Evolutionary conservation across 2,888 invertebrate genomes (phyloP).

Genomic region (Phaedon cochleariae): DNA sequence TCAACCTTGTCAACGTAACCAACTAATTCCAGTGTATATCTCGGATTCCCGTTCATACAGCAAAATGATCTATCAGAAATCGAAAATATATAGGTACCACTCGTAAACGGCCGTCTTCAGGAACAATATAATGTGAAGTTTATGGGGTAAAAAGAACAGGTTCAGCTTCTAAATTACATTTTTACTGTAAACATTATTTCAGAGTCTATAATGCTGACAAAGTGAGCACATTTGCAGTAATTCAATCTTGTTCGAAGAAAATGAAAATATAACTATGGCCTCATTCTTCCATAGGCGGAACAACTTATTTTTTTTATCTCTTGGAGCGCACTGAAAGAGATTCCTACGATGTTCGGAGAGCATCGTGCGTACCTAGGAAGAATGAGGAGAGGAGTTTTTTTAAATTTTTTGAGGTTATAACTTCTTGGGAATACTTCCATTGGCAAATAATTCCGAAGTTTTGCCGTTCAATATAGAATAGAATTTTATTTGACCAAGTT

Average conservation of each 20-base stretch:
- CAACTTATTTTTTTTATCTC: too few relatives aligned
- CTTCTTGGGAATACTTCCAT: too few relatives aligned
- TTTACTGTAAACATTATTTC: slow-evolving; percentile 21
- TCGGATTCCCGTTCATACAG: background rate
- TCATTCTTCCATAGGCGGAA: slow-evolving; percentile 6
- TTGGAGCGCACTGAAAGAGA: background rate
- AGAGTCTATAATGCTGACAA: slow-evolving; percentile 9
- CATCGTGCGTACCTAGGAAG: too few relatives aligned
- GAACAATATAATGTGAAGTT: slow-evolving; percentile 9
- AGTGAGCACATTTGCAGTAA: slow-evolving; percentile 20
- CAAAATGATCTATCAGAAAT: background rate
- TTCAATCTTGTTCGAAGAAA: slow-evolving; percentile 20
- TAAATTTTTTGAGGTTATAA: too few relatives aligned
- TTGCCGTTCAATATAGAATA: too few relatives aligned
- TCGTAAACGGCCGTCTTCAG: background rate
- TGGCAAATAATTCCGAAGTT: too few relatives aligned
- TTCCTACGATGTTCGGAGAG: too few relatives aligned
- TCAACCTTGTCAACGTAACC: too few relatives aligned
- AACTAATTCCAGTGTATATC: too few relatives aligned
- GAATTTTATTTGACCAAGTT: too few relatives aligned
- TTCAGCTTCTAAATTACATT: slow-evolving; percentile 12
- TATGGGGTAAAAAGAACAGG: background rate
- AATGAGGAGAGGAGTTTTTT: too few relatives aligned
- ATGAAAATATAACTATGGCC: slow-evolving; percentile 13
- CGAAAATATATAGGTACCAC: background rate